These are phyloP conservation scores for Strongylocentrotus purpuratus DNA, from an alignment of 35 echinoderm and acorn worm species.

Conservation along the genomic window DNA sequence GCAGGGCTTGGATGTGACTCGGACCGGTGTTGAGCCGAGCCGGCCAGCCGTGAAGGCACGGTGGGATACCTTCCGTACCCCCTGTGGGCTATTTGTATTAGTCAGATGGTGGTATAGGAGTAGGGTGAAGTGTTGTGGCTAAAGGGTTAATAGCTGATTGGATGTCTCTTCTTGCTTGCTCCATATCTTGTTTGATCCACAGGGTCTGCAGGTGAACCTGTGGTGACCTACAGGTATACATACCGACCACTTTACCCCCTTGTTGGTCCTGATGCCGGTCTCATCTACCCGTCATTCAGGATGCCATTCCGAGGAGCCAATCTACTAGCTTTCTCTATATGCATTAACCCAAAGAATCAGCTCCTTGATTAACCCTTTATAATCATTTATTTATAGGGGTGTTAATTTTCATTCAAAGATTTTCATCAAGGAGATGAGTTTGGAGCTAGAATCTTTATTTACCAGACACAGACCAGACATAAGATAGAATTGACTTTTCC, in stretches of 20 bases:
- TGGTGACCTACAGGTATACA: constrained; percentile 5
- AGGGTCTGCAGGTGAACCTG: not conserved
- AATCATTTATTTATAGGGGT: not conserved
- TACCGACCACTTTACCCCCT: not conserved
- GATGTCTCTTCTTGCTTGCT: not conserved
- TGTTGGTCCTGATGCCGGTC: not conserved
- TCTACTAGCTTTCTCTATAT: too few relatives aligned
- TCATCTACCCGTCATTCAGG: not conserved
- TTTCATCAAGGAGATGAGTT: not conserved
- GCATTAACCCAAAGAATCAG: too few relatives aligned
- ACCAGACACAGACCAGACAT: not conserved
- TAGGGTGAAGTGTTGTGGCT: constrained; percentile 21
- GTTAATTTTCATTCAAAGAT: not conserved
- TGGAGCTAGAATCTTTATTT: not conserved
- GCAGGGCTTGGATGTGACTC: not conserved
- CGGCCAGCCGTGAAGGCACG: not conserved
- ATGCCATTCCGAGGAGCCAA: not conserved
- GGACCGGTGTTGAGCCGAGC: not conserved
- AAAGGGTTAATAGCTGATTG: not conserved
- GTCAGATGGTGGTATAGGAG: not conserved
- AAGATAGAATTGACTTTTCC: too few relatives aligned
- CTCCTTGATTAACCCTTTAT: not conserved
- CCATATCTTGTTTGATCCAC: not conserved
- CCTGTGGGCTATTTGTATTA: constrained; percentile 16
- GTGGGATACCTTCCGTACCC: constrained; percentile 29